Conservation (phyloP, 2,113 vertebrate species). For the Sporophila hypoxantha region DNA sequence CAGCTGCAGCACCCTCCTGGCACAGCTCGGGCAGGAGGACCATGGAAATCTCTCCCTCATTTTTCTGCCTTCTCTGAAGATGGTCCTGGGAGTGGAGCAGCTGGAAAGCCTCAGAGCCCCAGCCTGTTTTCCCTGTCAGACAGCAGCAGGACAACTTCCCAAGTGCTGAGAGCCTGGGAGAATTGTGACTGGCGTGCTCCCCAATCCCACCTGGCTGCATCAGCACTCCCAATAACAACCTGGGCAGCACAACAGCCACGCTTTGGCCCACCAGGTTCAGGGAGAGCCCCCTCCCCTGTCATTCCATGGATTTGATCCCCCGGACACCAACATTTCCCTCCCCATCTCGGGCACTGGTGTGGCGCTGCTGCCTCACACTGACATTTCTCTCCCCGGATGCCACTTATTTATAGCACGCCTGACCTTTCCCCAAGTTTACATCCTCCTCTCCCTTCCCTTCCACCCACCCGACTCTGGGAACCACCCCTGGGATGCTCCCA, state of each 20-base stretch:
- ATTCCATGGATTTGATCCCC: neutral
- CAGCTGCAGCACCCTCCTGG: neutral
- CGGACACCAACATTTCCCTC: neutral
- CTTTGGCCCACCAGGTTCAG: neutral
- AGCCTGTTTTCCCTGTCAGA: neutral
- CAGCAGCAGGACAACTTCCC: neutral
- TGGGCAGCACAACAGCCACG: fast-evolving
- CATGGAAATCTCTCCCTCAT: no score
- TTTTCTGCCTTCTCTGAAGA: neutral
- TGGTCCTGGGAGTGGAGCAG: neutral
- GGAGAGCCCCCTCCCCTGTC: fast-evolving
- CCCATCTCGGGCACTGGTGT: neutral
- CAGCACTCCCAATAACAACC: neutral
- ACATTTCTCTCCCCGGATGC: slow-evolving; percentile 39
- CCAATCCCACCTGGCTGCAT: fast-evolving
- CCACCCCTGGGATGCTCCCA: neutral
- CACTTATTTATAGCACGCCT: slow-evolving; percentile 42
- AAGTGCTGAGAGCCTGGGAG: neutral
- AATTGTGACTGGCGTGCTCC: fast-evolving
- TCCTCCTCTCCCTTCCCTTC: slow-evolving; percentile 21
- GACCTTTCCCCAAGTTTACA: slow-evolving; percentile 49
- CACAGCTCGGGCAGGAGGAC: neutral
- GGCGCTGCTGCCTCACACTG: neutral
- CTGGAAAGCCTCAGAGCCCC: neutral
- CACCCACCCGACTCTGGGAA: neutral